A percentile compares a stretch with the other conserved stretches of the same genome.
Conservation (phyloP, 2,113 vertebrate genomes). For the Tursiops truncatus region DNA sequence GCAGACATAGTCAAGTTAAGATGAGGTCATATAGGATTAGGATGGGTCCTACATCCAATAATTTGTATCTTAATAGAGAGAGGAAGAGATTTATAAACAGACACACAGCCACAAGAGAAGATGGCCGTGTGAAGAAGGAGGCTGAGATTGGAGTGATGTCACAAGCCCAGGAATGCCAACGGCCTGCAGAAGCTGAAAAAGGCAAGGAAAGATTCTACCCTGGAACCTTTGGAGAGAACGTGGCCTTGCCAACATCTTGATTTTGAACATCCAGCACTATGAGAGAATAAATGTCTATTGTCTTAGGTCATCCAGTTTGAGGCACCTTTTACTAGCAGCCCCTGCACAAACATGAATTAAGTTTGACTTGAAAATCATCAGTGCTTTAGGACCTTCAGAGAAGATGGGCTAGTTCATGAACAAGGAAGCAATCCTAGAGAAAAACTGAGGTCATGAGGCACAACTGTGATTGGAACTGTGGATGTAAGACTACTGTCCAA, state of each 20-base stretch:
- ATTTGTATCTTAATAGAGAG: neutral
- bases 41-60: neutral
- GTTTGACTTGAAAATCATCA: neutral
- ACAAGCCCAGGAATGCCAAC: neutral
- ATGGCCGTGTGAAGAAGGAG: accelerated
- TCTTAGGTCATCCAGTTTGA: neutral
- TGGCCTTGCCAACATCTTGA: neutral
- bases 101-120: neutral
- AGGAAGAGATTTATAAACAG: neutral
- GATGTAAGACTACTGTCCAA: neutral
- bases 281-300: neutral
- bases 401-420: neutral
- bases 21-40: neutral
- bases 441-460: neutral
- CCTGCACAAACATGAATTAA: neutral
- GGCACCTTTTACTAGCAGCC: neutral
- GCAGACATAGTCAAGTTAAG: neutral
- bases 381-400: neutral
- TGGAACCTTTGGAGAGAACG: neutral
- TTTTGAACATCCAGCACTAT: neutral
- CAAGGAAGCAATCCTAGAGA: neutral
- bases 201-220: neutral
- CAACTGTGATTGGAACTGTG: accelerated
- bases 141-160: neutral
- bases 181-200: neutral